Percentiles rank a stretch among this genome's conserved stretches.
Evolutionary conservation across 2,797 vertebrate genomes (phyloP).

Genomic region (Lithobates sylvaticus): DNA sequence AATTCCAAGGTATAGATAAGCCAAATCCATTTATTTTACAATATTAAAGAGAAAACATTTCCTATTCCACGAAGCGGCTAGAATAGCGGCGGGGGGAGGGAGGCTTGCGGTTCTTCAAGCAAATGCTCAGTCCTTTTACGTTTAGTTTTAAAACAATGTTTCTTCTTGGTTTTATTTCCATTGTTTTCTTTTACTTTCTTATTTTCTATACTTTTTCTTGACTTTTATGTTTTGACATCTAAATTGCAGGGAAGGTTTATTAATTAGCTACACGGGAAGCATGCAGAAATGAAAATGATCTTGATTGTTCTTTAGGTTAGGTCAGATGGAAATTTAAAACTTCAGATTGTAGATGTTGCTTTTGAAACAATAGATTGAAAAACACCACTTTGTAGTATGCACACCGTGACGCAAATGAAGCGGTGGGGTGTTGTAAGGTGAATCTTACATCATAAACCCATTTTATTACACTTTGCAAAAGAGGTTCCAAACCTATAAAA

Average conservation of each 20-base stretch:
- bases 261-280: not conserved
- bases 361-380: no score
- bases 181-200: constrained; percentile 9
- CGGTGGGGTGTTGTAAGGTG: no score
- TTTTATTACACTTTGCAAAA: no score
- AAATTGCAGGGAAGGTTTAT: not conserved
- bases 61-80: constrained; percentile 11
- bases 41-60: constrained; percentile 37
- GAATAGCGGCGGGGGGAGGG: constrained; percentile 28
- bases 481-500: no score
- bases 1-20: constrained; percentile 48
- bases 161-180: not conserved
- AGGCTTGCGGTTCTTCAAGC: not conserved
- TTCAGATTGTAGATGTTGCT: no score
- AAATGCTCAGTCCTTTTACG: not conserved
- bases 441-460: no score
- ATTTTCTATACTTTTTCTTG: not conserved
- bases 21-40: constrained; percentile 50
- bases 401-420: no score
- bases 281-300: no score
- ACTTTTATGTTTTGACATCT: not conserved
- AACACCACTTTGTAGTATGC: no score
- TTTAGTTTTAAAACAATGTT: not conserved
- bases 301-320: no score
- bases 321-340: no score